Evolutionary conservation across 53 echinoderm and acorn worm species (phyloP), one percentile per base, ranked within the genome.

Genomic region (Holothuria scabra): DNA sequence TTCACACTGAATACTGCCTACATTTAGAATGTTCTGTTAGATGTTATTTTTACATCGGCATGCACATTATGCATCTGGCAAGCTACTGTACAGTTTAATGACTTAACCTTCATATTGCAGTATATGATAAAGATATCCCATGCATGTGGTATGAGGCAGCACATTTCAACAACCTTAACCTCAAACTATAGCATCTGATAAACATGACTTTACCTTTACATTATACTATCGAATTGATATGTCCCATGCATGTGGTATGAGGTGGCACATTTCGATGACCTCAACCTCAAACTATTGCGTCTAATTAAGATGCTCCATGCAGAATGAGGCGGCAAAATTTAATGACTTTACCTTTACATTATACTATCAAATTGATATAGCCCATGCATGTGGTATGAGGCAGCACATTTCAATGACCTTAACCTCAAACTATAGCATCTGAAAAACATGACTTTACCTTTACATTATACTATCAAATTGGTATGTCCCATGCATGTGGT

Each of bases 371-470:
- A 80, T 58, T 66, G 94, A 94, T 37, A 97, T 65, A 59, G 92
- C 92, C 97, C 94, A 97, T 0, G 84, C 85, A 72, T 97, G 97
- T 30, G 74, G 74, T 29, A 81, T 94, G n/a, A 66, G 84, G 1
- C 56, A 79, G 35, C 35, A 35, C 35, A 35, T 3, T 35, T 35
- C 12, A 1, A 12, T 48, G 48, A 10, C 48, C 9, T 48, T 82
- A 97, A 94, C 94, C 94, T 97, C 16, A 97, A 94, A 58, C 92
- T 90, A 72, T 86, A 94, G n/a, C n/a, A n/a, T n/a, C n/a, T n/a
- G n/a, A n/a, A n/a, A n/a, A n/a, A n/a, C n/a, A n/a, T n/a, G n/a
- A n/a, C n/a, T n/a, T n/a, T n/a, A n/a, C n/a, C n/a, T n/a, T n/a
- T n/a, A n/a, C n/a, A n/a, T n/a, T n/a, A n/a, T n/a, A n/a, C n/a